Conservation (phyloP, 1,140 invertebrate genomes). For the Hydropsyche tenuis region DNA sequence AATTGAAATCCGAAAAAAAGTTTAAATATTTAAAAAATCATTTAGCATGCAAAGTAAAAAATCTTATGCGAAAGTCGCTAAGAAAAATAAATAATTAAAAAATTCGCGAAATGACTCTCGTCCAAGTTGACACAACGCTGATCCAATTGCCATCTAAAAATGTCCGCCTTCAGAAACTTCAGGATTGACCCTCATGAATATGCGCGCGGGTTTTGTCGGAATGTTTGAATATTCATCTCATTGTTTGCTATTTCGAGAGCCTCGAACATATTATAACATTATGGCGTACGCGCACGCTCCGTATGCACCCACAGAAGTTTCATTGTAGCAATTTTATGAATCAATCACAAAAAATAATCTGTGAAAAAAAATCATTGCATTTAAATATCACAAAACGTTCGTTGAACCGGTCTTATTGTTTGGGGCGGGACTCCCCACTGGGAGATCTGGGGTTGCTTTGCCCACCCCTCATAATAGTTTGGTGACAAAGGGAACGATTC, state of each 20-base stretch:
- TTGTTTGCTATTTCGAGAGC: conserved; percentile 17
- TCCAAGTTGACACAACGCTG: not conserved
- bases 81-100: conserved; percentile 10
- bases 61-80: not conserved
- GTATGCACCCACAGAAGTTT: too few relatives aligned
- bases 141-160: conserved; percentile 15
- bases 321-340: too few relatives aligned
- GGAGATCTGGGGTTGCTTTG: not conserved
- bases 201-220: not conserved
- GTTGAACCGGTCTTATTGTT: conserved; percentile 17
- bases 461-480: conserved; percentile 34
- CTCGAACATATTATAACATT: not conserved
- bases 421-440: conserved; percentile 22
- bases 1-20: too few relatives aligned
- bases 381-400: not conserved
- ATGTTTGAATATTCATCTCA: conserved; percentile 19
- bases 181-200: conserved; percentile 29
- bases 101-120: not conserved
- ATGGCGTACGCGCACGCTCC: too few relatives aligned
- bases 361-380: not conserved
- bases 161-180: conserved; percentile 4
- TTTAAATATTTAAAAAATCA: too few relatives aligned
- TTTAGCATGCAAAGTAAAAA: too few relatives aligned
- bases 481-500: conserved; percentile 40
- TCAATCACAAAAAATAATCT: too few relatives aligned